Conservation (phyloP, 2,797 vertebrate genomes). For the Muscicapa comitata region DNA sequence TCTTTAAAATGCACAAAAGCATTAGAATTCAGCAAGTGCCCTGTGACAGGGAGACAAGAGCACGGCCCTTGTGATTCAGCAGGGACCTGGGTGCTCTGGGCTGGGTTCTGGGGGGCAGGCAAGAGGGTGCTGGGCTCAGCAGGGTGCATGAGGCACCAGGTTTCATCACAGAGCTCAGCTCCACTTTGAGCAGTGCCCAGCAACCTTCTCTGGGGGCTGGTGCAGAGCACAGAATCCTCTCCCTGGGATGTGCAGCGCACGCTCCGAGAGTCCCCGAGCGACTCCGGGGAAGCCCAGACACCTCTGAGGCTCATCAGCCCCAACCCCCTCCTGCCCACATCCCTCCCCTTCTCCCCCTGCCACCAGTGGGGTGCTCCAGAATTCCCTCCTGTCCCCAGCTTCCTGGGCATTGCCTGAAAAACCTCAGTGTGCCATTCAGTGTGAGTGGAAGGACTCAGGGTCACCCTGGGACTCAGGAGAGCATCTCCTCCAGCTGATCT, state of each 20-base stretch:
- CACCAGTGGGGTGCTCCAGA: neutral
- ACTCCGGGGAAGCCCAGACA: neutral
- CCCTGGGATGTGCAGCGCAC: fast-evolving
- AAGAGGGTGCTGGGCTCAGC: neutral
- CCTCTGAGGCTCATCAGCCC: neutral
- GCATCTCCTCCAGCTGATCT: neutral
- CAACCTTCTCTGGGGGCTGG: neutral
- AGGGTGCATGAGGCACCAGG: neutral
- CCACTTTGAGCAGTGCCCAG: fast-evolving
- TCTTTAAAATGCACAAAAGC: neutral
- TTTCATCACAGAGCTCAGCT: neutral
- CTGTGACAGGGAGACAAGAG: neutral
- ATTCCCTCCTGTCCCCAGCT: neutral
- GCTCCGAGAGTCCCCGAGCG: fast-evolving
- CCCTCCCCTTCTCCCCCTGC: fast-evolving
- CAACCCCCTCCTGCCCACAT: fast-evolving
- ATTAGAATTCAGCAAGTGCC: neutral
- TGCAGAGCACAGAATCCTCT: neutral
- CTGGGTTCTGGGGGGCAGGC: fast-evolving
- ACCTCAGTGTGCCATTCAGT: fast-evolving
- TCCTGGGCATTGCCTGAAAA: neutral
- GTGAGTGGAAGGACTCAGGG: fast-evolving
- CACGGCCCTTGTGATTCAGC: neutral
- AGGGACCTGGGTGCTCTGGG: fast-evolving
- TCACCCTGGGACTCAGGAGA: neutral